Evolutionary conservation across 1,140 invertebrate genomes (phyloP).

Genomic region (Euura saliciscinereae): DNA sequence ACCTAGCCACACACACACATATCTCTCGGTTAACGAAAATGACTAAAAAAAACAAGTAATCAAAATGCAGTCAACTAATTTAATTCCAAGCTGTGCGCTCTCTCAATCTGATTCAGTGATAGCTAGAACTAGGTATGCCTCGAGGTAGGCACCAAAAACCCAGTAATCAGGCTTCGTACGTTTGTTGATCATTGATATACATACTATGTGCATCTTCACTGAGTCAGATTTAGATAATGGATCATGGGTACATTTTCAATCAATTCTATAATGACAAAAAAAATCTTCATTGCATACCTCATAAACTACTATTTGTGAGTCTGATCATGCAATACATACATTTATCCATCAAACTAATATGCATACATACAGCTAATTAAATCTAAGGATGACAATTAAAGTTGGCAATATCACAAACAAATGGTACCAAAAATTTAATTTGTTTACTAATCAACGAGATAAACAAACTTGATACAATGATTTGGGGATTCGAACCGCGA

Average conservation of each 20-base stretch:
- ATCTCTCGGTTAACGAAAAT: conserved; percentile 52
- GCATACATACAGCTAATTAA: background rate
- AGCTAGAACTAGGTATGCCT: background rate
- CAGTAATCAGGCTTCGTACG: too few species aligned
- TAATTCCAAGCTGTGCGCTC: too few species aligned
- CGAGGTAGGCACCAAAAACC: background rate
- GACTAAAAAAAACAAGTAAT: conserved; percentile 22
- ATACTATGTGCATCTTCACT: too few species aligned
- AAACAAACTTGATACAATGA: too few species aligned
- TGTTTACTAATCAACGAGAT: background rate
- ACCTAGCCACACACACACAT: conserved; percentile 58
- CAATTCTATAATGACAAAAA: too few species aligned
- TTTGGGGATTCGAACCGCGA: background rate
- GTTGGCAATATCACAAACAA: too few species aligned
- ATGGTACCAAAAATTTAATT: background rate
- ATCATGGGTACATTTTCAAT: too few species aligned
- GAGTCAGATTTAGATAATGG: too few species aligned
- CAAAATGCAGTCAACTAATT: too few species aligned
- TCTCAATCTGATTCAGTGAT: background rate
- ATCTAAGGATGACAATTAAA: background rate
- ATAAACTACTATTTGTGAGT: too few species aligned
- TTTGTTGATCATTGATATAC: too few species aligned
- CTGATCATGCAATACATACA: background rate
- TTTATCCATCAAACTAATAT: background rate
- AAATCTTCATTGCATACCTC: too few species aligned